These are phyloP conservation scores for Trematomus loennbergii DNA, from an alignment of 2,113 vertebrate genomes.

Conservation along the genomic window DNA sequence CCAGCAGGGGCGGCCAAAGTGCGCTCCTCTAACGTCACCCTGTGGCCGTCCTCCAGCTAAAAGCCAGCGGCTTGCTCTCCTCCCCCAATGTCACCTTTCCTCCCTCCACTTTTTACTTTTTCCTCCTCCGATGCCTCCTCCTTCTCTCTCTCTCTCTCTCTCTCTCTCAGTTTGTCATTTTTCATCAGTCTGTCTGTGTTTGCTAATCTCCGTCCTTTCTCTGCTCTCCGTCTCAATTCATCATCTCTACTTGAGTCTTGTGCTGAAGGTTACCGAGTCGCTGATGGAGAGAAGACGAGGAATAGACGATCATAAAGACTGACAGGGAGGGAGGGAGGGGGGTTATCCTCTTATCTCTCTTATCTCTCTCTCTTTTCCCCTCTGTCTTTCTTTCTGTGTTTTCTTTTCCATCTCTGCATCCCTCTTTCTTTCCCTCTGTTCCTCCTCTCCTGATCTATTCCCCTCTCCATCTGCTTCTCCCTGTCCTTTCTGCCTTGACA, in stretches of 20 bases:
- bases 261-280: slow-evolving; percentile 79
- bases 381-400: too few species aligned
- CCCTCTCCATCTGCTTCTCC: slow-evolving; percentile 56
- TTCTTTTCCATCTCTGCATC: too few species aligned
- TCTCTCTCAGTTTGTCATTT: slow-evolving; percentile 82
- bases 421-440: slow-evolving; percentile 15
- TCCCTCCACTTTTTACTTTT: slow-evolving; percentile 60
- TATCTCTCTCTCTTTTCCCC: slow-evolving; percentile 28
- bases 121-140: slow-evolving; percentile 37
- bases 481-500: slow-evolving; percentile 60
- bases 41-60: slow-evolving; percentile 79
- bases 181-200: slow-evolving; percentile 82
- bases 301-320: slow-evolving; percentile 73
- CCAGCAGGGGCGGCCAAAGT: slow-evolving; percentile 79
- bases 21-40: slow-evolving; percentile 76
- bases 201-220: slow-evolving; percentile 83
- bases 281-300: slow-evolving; percentile 72
- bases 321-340: slow-evolving; percentile 59
- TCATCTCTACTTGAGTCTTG: slow-evolving; percentile 80
- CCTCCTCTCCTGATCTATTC: slow-evolving; percentile 61
- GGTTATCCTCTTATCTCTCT: slow-evolving; percentile 47
- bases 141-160: slow-evolving; percentile 9
- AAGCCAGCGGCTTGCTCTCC: slow-evolving; percentile 70
- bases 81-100: slow-evolving; percentile 80
- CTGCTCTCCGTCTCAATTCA: slow-evolving; percentile 83